phyloP scores from a whole-genome alignment of 2,888 invertebrate genomes.

The Nomada ruficornis region DNA sequence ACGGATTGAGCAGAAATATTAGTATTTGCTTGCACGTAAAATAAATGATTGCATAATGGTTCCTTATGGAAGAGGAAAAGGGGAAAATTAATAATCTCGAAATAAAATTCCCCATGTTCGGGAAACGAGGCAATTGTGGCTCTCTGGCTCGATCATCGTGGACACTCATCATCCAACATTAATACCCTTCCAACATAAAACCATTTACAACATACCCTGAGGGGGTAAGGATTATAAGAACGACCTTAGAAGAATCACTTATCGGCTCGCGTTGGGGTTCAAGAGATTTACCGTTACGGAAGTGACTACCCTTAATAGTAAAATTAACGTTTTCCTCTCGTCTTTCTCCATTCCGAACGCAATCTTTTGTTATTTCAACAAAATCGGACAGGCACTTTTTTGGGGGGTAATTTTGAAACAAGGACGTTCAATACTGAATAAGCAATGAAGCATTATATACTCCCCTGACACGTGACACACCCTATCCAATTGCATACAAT shows the following conservation, averaged over 20 bases:
- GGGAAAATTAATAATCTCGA: conserved; percentile 17
- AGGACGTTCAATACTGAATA: too few relatives aligned
- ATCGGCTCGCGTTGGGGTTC: conserved; percentile 52
- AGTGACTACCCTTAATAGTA: conserved; percentile 55
- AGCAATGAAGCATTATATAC: too few relatives aligned
- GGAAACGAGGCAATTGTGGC: conserved; percentile 24
- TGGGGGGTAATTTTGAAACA: too few relatives aligned
- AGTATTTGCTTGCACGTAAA: background rate
- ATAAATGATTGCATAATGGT: background rate
- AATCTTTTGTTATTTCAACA: too few relatives aligned
- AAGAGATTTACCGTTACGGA: conserved; percentile 52
- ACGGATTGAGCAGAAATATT: too few relatives aligned
- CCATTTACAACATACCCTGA: conserved; percentile 59
- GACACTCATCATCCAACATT: conserved; percentile 68
- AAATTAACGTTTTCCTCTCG: conserved; percentile 44
- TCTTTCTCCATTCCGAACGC: conserved; percentile 1
- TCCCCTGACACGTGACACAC: too few relatives aligned
- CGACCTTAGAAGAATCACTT: conserved; percentile 68
- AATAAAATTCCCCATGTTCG: background rate
- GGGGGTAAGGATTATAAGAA: conserved; percentile 63
- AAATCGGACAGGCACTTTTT: too few relatives aligned
- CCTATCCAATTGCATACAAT: too few relatives aligned
- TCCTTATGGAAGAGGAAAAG: background rate
- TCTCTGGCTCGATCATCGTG: conserved; percentile 23
- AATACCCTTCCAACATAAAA: conserved; percentile 68